Evolutionary conservation across 2,113 vertebrate species (phyloP).

Genomic region (Chaetops frenatus): DNA sequence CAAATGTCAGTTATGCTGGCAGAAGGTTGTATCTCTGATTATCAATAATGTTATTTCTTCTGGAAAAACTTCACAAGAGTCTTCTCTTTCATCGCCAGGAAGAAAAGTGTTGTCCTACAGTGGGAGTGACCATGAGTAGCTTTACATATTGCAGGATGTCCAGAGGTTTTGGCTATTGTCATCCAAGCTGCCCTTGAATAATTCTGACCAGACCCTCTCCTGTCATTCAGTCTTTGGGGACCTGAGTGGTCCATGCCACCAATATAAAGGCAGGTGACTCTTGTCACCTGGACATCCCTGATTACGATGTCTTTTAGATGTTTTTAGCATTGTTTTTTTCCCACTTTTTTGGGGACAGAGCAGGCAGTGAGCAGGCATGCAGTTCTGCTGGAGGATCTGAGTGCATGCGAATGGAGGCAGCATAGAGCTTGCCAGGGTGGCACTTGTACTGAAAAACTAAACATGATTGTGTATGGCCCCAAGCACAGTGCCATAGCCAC

Average conservation of each 20-base stretch:
- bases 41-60: not conserved
- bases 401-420: not conserved
- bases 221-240: not conserved
- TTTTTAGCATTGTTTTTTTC: rapidly evolving
- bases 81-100: not conserved
- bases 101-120: not conserved
- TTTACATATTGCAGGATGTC: not conserved
- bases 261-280: not conserved
- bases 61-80: not conserved
- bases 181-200: not conserved
- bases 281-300: not conserved
- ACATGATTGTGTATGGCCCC: not conserved
- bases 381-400: not conserved
- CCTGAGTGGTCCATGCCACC: not conserved
- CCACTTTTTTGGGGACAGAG: not conserved
- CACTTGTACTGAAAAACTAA: not conserved
- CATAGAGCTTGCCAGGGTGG: not conserved
- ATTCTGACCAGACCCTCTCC: not conserved
- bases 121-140: not conserved
- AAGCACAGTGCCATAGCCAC: not conserved
- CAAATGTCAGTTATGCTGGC: not conserved
- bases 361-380: not conserved
- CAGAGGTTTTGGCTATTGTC: not conserved
- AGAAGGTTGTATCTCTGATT: not conserved
- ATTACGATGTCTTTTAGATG: not conserved